Conservation (phyloP, 2,113 vertebrate species). For the Caretta caretta region DNA sequence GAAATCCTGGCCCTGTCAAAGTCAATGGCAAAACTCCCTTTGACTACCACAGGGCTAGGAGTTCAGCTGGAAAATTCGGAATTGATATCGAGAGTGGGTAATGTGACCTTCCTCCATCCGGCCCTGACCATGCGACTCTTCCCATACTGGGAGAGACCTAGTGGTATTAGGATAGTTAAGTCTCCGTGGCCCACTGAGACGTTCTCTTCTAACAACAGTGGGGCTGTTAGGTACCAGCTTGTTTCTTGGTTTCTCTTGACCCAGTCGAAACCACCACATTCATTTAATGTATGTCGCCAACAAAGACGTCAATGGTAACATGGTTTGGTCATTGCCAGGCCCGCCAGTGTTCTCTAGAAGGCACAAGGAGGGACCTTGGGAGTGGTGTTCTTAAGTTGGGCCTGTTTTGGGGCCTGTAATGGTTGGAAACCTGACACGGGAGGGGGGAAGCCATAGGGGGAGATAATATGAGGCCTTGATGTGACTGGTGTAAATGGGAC, state of each 20-base stretch:
- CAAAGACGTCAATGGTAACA: background rate
- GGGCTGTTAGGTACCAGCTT: background rate
- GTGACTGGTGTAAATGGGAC: background rate
- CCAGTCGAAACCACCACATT: background rate
- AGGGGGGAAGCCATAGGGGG: background rate
- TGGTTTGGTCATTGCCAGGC: background rate
- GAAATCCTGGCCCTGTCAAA: background rate
- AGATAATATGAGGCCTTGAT: background rate
- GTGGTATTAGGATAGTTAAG: background rate
- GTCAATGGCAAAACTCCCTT: background rate
- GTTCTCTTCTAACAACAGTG: background rate
- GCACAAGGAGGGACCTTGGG: background rate
- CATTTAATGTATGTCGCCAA: background rate
- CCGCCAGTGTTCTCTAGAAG: background rate
- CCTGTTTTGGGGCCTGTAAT: background rate
- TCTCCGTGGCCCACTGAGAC: background rate
- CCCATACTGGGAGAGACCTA: background rate
- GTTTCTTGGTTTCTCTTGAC: background rate
- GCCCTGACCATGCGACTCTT: background rate
- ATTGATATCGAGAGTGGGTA: background rate
- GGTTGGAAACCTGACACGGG: background rate
- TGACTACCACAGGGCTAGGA: background rate
- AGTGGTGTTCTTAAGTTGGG: background rate
- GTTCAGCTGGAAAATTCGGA: constrained; percentile 11
- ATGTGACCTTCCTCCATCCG: background rate